A percentile compares a stretch with the other conserved stretches of the same genome.
These are phyloP conservation scores for Pilophorus perplexus DNA, from an alignment of 2,888 invertebrate species.

Conservation along the genomic window DNA sequence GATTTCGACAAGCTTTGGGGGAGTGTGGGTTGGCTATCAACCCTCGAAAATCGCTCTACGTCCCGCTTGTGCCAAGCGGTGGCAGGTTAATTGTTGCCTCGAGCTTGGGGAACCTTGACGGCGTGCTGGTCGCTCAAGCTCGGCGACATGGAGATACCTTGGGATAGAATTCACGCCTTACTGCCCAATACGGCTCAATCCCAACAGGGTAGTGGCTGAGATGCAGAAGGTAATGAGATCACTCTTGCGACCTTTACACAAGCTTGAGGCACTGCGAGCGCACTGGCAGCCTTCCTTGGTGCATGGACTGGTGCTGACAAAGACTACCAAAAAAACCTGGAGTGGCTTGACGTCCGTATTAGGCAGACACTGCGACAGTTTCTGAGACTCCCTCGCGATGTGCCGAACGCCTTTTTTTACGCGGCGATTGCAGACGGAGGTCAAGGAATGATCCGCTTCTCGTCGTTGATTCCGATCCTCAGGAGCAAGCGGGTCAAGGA, in stretches of 20 bases:
- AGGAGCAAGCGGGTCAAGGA: background rate
- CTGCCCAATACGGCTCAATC: background rate
- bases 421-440: conserved; percentile 49
- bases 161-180: background rate
- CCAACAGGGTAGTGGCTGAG: background rate
- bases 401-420: conserved; percentile 51
- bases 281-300: conserved; percentile 52
- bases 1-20: background rate
- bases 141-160: background rate
- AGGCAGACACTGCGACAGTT: too few species aligned
- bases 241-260: conserved; percentile 53
- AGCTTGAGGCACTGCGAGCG: conserved; percentile 51
- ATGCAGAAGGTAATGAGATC: conserved; percentile 44
- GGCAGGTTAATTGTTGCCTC: background rate
- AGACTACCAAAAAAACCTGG: too few species aligned
- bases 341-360: too few species aligned
- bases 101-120: background rate
- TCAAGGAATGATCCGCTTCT: conserved; percentile 48
- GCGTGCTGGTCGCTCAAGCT: background rate
- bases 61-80: conserved; percentile 41
- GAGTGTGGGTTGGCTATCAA: background rate
- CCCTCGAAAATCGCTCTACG: conserved; percentile 40
- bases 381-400: too few species aligned
- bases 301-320: conserved; percentile 51
- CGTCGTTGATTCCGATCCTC: conserved; percentile 11